Base-by-base conservation (phyloP, 1,140 invertebrate species). In the Bicyclus anynana region DNA sequence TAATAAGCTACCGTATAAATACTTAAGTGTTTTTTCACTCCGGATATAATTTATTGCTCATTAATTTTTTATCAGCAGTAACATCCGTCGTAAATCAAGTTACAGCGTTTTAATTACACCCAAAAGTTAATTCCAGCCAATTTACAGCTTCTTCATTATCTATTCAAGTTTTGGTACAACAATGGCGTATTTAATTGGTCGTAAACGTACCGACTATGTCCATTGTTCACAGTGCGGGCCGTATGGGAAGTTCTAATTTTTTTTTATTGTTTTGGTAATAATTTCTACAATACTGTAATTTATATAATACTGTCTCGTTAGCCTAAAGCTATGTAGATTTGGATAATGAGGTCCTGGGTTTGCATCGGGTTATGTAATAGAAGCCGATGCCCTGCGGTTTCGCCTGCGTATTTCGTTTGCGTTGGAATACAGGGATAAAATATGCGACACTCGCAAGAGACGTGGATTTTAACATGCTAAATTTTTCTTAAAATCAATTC, bases 91-190 rank as follows among this genome's bases (percentile, higher is more conserved):
- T 57, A 44, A 51, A 57, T 50, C 47, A 38, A 38, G 3, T 29
- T 26, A 16, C 16, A 10, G 21, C 29, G 17, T 35, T 50, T 47
- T 52, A 59, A 52, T 59, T 52, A 47, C 42, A 46, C n/a, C 40
- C 27, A 18, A 17, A n/a, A 40, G 44, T 55, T 29, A 55, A 55
- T 54, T 18, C 16, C n/a, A 54, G 38, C 27, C 50, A 52, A 59
- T 59, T 53, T 47, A 59, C 29, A 35, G 10, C 18, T 52, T 26
- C 49, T 59, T 59, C 44, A 52, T 52, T 58, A 59, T 52, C 49
- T 59, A 58, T 52, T 47, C 49, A 35, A 53, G 49, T 47, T 52
- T 26, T 44, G 26, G 27, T 35, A 53, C 47, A 52, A 37, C 46
- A 21, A 46, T 46, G 50, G 29, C 6, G 38, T 14, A 51, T 49